phyloP scores from a whole-genome alignment of 2,113 vertebrate species.

The Ondatra zibethicus region DNA sequence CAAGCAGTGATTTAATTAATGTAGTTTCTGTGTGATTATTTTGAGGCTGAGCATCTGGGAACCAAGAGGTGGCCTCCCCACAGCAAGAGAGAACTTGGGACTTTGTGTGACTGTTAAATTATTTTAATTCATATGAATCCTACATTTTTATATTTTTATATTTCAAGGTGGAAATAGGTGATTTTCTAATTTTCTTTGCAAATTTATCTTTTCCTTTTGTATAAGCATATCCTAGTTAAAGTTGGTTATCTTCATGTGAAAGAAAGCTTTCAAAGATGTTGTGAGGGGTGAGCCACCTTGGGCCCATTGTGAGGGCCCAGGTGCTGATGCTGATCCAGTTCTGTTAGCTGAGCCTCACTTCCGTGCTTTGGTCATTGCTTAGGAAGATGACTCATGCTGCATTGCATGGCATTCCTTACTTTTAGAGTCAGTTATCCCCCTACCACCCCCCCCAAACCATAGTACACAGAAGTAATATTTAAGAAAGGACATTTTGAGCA shows the following conservation, averaged over 20 bases:
- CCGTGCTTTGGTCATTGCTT: neutral
- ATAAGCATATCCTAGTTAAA: neutral
- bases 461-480: neutral
- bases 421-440: neutral
- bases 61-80: no score
- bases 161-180: neutral
- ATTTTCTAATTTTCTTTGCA: neutral
- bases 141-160: neutral
- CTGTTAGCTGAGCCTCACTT: neutral
- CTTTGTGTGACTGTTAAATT: neutral
- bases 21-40: no score
- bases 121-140: neutral
- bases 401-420: neutral
- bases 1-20: no score
- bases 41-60: no score
- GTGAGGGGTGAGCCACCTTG: neutral
- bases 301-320: neutral
- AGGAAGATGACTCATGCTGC: neutral
- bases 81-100: neutral
- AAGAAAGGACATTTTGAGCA: neutral
- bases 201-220: neutral
- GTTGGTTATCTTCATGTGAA: constrained; percentile 38
- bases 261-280: neutral
- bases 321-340: neutral
- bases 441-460: neutral